Evolutionary conservation across 2,888 invertebrate species (phyloP).

Genomic region (Archips crataeganus): DNA sequence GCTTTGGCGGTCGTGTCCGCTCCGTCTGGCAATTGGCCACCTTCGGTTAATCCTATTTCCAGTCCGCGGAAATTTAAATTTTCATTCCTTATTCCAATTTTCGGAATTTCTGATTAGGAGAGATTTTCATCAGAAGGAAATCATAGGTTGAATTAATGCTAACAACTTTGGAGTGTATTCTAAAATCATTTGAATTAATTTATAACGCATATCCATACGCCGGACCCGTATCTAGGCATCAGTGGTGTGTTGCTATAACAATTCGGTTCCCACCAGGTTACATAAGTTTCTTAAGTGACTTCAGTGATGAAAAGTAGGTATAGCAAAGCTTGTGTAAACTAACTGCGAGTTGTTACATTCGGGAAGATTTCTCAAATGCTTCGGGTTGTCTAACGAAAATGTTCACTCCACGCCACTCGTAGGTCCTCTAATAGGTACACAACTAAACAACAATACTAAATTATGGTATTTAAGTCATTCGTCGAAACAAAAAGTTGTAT

Average conservation of each 20-base stretch:
- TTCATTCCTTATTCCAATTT: conserved; percentile 37
- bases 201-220: no score
- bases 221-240: no score
- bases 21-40: conserved; percentile 17
- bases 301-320: no score
- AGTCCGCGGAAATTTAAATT: conserved; percentile 29
- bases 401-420: no score
- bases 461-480: conserved; percentile 11
- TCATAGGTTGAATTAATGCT: neutral
- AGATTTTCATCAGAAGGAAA: conserved; percentile 15
- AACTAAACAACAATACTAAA: conserved; percentile 6
- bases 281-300: no score
- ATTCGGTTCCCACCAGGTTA: no score
- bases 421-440: neutral
- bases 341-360: no score
- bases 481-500: conserved; percentile 32
- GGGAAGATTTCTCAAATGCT: no score
- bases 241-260: no score
- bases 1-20: neutral
- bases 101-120: conserved; percentile 27
- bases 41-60: conserved; percentile 26
- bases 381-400: no score
- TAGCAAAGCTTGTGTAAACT: no score
- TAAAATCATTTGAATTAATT: no score
- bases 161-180: neutral